Base-by-base conservation (phyloP, 2,797 vertebrate genomes). In the Gymnothorax javanicus region DNA sequence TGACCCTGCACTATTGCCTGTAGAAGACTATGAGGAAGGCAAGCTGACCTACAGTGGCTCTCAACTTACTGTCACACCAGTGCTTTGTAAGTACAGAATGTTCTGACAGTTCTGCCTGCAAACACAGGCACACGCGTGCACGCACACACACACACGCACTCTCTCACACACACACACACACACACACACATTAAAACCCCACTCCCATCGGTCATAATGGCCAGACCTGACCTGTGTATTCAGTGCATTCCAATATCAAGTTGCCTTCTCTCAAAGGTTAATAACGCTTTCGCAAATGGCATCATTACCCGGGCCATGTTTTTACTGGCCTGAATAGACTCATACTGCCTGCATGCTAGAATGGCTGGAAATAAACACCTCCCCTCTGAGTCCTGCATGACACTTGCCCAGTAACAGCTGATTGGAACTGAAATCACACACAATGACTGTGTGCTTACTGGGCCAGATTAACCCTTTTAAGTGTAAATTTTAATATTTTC, bases 11-110 rank as follows among this genome's bases (percentile, higher is more conserved):
- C 85, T 90, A 87, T 64, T 87, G 86, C 87, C 85, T 86, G 88
- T 87, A 90, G 27, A 87, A 88, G 89, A 91, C 33, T 86, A 93
- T 91, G 91, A 87, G 88, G 89, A 91, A 88, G 91, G 88, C 89
- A 89, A 91, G 91, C 90, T 92, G 91, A 94, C 88, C 89, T 90
- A 88, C 91, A 82, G 27, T 25, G 89, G 85, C 86, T 17, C 86
- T 7, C 87, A 77, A 73, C 90, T 89, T 88, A 83, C 60, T 56
- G 59, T 7, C 20, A 7, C 60, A 67, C 50, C 62, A 43, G 79
- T 88, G n/a, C 84, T 71, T 88, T 91, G 94, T 94, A 86, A 94
- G 94, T 94, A 91, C 23, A 43, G 33, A 43, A 43, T 43, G 3
- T 64, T 62, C 62, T 58, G 50, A 9, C 58, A 15, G 60, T 50